A percentile compares a stretch with the other conserved stretches of the same genome.
phyloP scores from a whole-genome alignment of 2,113 vertebrate species.

The Pituophis catenifer region DNA sequence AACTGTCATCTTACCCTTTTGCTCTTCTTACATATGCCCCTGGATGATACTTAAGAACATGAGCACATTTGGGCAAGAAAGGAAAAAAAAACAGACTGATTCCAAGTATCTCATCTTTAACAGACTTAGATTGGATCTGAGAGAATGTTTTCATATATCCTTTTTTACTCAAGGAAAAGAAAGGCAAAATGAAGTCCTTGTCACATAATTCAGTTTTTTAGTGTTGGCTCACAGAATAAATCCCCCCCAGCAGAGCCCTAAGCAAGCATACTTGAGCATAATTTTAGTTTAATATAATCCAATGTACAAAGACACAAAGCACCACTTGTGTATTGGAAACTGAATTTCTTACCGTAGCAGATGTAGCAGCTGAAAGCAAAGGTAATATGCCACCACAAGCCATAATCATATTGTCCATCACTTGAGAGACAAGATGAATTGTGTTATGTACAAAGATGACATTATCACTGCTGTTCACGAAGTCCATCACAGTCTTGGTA shows the following conservation, averaged over 20 bases:
- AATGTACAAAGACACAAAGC: slow-evolving; percentile 16
- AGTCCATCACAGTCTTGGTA: slow-evolving; percentile 96
- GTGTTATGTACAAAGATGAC: slow-evolving; percentile 98
- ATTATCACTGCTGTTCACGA: slow-evolving; percentile 97
- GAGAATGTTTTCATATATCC: neutral
- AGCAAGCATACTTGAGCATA: neutral
- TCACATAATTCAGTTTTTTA: neutral
- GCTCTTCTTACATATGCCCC: neutral
- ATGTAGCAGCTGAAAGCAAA: slow-evolving; percentile 94
- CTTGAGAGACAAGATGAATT: slow-evolving; percentile 95
- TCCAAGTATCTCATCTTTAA: neutral
- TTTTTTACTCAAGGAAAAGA: neutral
- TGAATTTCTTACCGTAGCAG: slow-evolving; percentile 83
- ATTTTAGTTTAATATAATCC: slow-evolving; percentile 9
- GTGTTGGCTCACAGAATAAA: neutral
- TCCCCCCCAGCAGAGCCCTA: neutral
- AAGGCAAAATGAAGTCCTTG: neutral
- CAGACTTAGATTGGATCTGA: neutral
- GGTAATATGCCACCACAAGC: slow-evolving; percentile 96
- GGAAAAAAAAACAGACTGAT: neutral
- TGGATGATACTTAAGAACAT: neutral
- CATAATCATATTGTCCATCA: slow-evolving; percentile 98
- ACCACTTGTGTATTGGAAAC: slow-evolving; percentile 4
- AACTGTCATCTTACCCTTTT: neutral
- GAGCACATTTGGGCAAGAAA: neutral